Conservation (phyloP, 2,888 invertebrate genomes). For the Sceliomorpha sp. region DNA sequence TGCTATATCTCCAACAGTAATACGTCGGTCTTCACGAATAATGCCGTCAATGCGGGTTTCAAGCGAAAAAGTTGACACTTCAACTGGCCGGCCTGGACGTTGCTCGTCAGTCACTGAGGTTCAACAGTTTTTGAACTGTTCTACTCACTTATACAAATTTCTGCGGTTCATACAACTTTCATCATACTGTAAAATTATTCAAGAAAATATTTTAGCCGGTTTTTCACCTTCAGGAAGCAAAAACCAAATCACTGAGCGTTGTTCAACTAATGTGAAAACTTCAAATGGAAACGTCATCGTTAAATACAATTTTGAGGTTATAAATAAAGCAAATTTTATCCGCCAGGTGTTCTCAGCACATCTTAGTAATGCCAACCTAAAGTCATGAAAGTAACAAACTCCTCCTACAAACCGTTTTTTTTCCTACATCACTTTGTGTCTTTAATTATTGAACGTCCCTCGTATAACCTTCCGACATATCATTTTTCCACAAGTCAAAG, state of each 20-base stretch:
- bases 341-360: not conserved
- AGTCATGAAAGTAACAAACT: not conserved
- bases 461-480: too few species aligned
- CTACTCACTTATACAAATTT: not conserved
- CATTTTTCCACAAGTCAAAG: too few species aligned
- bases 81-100: not conserved
- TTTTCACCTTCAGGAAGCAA: not conserved
- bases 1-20: too few species aligned
- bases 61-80: not conserved
- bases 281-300: not conserved
- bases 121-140: not conserved
- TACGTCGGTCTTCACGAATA: constrained; percentile 1
- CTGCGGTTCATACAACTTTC: constrained; percentile 3
- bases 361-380: not conserved
- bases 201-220: constrained; percentile 1
- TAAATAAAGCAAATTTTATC: not conserved
- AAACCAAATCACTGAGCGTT: not conserved
- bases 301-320: not conserved
- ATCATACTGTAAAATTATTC: constrained; percentile 2
- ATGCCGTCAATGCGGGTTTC: not conserved
- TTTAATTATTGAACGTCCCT: constrained; percentile 4
- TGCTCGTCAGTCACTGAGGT: not conserved
- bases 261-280: not conserved
- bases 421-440: not conserved
- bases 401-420: not conserved